Percentiles rank a stretch among this genome's conserved stretches.
Conservation (phyloP, 2,113 vertebrate species). For the Halichoerus grypus region DNA sequence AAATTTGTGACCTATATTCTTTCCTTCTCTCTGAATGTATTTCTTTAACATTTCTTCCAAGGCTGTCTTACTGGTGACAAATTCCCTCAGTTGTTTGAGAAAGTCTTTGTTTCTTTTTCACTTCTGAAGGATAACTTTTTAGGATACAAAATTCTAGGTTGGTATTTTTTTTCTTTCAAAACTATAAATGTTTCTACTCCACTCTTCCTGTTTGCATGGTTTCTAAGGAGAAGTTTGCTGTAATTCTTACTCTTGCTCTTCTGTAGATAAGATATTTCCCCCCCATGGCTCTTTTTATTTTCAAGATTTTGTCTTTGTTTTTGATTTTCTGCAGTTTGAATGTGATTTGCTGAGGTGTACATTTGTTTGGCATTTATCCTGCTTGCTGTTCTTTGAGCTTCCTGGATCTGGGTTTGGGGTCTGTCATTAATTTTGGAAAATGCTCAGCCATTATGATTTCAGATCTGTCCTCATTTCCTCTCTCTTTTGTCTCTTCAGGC, state of each 20-base stretch:
- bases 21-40: not conserved
- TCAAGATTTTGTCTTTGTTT: not conserved
- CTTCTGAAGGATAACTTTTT: not conserved
- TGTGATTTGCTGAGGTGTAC: not conserved
- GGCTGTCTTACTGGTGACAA: not conserved
- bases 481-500: not conserved
- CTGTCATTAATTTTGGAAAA: not conserved
- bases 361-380: not conserved
- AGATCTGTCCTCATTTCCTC: not conserved
- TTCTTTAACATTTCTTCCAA: constrained; percentile 31
- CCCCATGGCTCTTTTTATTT: not conserved
- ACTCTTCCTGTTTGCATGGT: not conserved
- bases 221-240: not conserved
- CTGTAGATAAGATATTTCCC: not conserved
- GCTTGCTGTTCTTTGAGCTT: not conserved
- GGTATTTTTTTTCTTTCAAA: not conserved
- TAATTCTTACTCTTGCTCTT: not conserved
- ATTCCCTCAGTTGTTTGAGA: not conserved
- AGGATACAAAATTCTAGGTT: not conserved
- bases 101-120: not conserved
- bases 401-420: not conserved
- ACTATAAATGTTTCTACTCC: not conserved
- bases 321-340: not conserved
- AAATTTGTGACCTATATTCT: not conserved
- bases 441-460: not conserved